Evolutionary conservation across 1,140 invertebrate genomes (phyloP), one percentile per base, ranked within the genome.

Genomic region (Drosophila simulans): DNA sequence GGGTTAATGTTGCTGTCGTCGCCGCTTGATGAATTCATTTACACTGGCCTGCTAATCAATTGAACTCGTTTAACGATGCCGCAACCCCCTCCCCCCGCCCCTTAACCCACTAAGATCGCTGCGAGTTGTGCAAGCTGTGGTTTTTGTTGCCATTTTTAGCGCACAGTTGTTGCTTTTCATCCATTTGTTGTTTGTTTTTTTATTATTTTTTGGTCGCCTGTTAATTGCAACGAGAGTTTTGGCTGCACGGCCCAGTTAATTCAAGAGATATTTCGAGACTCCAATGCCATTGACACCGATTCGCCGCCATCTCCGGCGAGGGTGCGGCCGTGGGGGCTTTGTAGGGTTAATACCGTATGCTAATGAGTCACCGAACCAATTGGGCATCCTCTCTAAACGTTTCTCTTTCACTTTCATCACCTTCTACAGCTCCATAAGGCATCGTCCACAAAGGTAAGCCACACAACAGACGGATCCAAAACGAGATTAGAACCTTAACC

Each of bases 371-470:
- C 3, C 15, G 12, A n/a, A 13, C 15, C 3, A 2, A 40, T 40
- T 7, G 8, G 15, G 63, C 8, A 39, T 31, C 34, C 63, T 63
- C 59, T 63, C 48, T 49, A 66, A 66, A 58, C 57, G 42, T 71
- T 68, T 64, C 54, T 58, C 40, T 45, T 76, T 42, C 62, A 37
- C 42, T 56, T 25, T 56, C 22, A 20, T 48, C 13, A 53, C 22
- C 45, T 51, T 53, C 83, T 71, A 55, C 84, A 91, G 89, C 65
- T 91, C 49, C 88, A 91, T 70, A 91, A 79, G 78, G 80, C 89
- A 34, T 91, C 89, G 45, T 85, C 89, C 52, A 70, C 71, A 63
- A 91, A 91, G 89, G 89, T 91, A 91, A 91, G 88, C 59, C 46
- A 31, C 35, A 31, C 17, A 5, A 31, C 17, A 5, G 43, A 40